Conservation (phyloP, 2,888 invertebrate species). For the Ormyrus thymus region DNA sequence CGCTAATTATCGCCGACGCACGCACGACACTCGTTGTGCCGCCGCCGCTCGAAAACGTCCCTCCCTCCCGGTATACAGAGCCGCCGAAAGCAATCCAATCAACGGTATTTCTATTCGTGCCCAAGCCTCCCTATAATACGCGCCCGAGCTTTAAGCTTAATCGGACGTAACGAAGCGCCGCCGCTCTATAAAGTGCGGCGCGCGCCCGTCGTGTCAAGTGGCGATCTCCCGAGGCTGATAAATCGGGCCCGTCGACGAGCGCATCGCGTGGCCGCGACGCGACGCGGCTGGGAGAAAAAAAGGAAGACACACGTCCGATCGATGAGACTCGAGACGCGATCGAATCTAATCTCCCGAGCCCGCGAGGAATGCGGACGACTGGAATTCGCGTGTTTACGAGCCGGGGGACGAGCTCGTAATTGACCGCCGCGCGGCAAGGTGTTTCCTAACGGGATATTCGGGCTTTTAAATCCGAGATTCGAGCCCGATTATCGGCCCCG, state of each 20-base stretch:
- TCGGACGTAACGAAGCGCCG: slow-evolving; percentile 57
- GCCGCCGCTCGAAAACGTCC: background rate
- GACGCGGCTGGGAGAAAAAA: too few species aligned
- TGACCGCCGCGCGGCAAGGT: too few species aligned
- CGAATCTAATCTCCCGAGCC: too few species aligned
- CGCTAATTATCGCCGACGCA: slow-evolving; percentile 27
- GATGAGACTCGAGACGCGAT: too few species aligned
- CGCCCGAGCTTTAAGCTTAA: slow-evolving; percentile 40
- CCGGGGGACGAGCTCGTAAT: too few species aligned
- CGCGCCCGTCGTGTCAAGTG: slow-evolving; percentile 49
- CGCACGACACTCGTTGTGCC: slow-evolving; percentile 3
- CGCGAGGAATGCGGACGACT: too few species aligned
- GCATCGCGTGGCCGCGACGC: too few species aligned
- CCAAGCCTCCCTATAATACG: background rate
- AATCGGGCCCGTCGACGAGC: background rate
- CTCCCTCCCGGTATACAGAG: background rate
- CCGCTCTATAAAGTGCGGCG: slow-evolving; percentile 45
- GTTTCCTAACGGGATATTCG: too few species aligned
- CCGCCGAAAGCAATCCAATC: slow-evolving; percentile 31
- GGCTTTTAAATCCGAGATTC: too few species aligned
- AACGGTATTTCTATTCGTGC: slow-evolving; percentile 13
- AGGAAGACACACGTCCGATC: too few species aligned
- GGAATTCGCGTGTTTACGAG: too few species aligned
- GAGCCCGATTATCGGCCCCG: too few species aligned
- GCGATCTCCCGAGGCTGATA: slow-evolving; percentile 53